Evolutionary conservation across 2,888 invertebrate genomes (phyloP).

Genomic region (Orchesella flavescens): DNA sequence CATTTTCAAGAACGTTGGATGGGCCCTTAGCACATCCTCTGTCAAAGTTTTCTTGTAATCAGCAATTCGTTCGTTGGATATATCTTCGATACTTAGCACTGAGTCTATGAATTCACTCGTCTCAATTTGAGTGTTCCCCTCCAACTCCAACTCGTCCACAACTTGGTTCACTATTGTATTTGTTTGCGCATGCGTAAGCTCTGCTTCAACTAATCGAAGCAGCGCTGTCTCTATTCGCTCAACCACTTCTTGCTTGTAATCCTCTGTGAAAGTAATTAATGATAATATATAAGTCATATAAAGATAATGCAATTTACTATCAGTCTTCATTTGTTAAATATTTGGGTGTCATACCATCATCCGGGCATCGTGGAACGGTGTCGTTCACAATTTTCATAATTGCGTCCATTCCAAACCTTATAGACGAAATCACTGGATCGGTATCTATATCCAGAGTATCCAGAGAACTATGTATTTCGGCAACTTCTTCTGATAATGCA

Average conservation of each 20-base stretch:
- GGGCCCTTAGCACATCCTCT: neutral
- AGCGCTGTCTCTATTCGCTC: constrained; percentile 20
- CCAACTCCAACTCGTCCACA: constrained; percentile 38
- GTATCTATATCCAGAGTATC: constrained; percentile 12
- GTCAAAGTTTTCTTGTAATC: constrained; percentile 33
- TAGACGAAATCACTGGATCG: constrained; percentile 33
- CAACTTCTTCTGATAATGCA: neutral
- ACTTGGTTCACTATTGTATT: constrained; percentile 38
- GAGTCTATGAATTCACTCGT: constrained; percentile 29
- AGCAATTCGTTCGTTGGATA: constrained; percentile 13
- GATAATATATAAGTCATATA: no score
- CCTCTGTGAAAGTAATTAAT: neutral
- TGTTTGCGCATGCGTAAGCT: constrained; percentile 31
- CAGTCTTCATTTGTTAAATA: neutral
- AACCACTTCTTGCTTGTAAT: neutral
- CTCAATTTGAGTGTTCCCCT: constrained; percentile 30
- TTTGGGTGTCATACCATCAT: constrained; percentile 10
- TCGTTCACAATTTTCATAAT: constrained; percentile 44
- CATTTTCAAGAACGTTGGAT: constrained; percentile 26
- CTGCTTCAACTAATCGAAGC: constrained; percentile 40
- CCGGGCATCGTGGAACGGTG: constrained; percentile 41
- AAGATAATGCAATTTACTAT: neutral
- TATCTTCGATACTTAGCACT: constrained; percentile 17
- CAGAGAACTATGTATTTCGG: constrained; percentile 32
- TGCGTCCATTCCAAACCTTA: constrained; percentile 46